Percentiles rank a stretch among this genome's conserved stretches.
Conservation (phyloP, 2,888 invertebrate species). For the Myopa tessellatipennis region DNA sequence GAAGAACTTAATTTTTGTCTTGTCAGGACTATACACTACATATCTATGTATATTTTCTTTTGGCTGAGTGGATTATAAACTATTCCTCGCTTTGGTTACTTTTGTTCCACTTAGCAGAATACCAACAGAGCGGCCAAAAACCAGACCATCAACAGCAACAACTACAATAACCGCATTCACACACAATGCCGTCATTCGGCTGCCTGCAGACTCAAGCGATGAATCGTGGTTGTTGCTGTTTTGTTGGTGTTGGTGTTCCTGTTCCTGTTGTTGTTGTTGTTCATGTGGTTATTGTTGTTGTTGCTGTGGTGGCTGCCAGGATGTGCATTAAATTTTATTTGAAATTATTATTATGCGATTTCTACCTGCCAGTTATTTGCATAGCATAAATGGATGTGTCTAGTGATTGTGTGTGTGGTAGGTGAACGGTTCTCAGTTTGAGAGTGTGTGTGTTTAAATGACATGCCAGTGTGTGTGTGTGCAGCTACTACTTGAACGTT, state of each 20-base stretch:
- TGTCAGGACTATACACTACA: too few relatives aligned
- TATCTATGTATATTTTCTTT: background rate
- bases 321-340: slow-evolving; percentile 34
- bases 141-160: background rate
- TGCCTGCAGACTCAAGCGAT: slow-evolving; percentile 12
- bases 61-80: background rate
- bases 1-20: too few relatives aligned
- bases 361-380: slow-evolving; percentile 30
- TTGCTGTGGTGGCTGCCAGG: slow-evolving; percentile 20
- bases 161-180: background rate
- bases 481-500: background rate
- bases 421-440: background rate
- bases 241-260: background rate
- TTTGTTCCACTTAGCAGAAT: background rate
- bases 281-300: background rate
- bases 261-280: background rate
- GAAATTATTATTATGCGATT: slow-evolving; percentile 30
- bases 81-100: background rate
- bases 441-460: background rate
- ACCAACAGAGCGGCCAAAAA: background rate
- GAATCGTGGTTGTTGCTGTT: slow-evolving; percentile 3
- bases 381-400: slow-evolving; percentile 21
- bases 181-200: slow-evolving; percentile 17
- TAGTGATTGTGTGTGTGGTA: background rate
- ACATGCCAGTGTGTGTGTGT: background rate